Conservation (phyloP, 2,113 vertebrate species). For the Sylvia atricapilla region DNA sequence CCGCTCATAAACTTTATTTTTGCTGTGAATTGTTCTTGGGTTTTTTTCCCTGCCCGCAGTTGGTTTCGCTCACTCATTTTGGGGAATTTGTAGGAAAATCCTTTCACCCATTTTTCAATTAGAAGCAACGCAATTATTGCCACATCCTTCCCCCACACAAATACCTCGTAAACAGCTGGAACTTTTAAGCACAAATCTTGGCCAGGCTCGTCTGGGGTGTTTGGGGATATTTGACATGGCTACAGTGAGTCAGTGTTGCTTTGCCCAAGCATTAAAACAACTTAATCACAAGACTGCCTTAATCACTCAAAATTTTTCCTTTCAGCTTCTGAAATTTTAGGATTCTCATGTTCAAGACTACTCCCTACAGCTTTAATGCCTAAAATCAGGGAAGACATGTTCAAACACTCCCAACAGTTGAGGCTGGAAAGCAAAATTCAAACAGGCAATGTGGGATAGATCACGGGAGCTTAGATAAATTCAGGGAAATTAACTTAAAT, state of each 20-base stretch:
- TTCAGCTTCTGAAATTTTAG: not conserved
- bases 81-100: conserved; percentile 14
- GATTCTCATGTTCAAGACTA: not conserved
- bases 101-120: conserved; percentile 27
- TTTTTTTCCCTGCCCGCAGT: not conserved
- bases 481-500: not conserved
- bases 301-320: not conserved
- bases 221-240: conserved; percentile 8
- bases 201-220: not conserved
- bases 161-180: conserved; percentile 37
- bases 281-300: not conserved
- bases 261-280: conserved; percentile 15
- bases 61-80: not conserved
- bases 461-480: not conserved
- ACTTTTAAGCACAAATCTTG: conserved; percentile 10
- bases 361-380: not conserved
- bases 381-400: not conserved
- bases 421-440: not conserved
- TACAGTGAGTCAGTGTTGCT: conserved; percentile 44
- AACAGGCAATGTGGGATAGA: not conserved
- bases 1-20: not conserved
- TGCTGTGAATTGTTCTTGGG: not conserved
- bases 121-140: conserved; percentile 2
- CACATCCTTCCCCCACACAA: conserved; percentile 24
- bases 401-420: not conserved